Evolutionary conservation across 2,797 vertebrate species (phyloP).

Genomic region (Triplophysa bombifrons): DNA sequence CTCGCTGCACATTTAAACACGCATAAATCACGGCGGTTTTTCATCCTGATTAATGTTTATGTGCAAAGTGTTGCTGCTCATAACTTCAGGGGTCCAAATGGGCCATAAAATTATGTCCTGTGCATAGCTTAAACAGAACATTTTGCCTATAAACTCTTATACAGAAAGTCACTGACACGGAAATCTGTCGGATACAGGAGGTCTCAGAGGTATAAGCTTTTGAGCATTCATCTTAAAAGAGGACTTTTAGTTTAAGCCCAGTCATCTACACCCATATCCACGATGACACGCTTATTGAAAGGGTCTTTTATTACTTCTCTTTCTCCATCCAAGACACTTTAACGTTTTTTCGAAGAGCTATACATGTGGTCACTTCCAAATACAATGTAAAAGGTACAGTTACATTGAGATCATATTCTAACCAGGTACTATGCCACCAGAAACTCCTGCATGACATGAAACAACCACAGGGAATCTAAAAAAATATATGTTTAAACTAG

Average conservation of each 20-base stretch:
- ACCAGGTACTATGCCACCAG: not conserved
- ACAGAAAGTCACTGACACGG: constrained; percentile 25
- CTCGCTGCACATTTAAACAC: constrained; percentile 72
- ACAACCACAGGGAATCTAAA: no score
- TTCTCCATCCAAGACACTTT: not conserved
- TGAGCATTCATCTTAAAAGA: constrained; percentile 12
- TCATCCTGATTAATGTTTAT: constrained; percentile 68
- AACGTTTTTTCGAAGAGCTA: not conserved
- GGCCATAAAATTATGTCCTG: constrained; percentile 67
- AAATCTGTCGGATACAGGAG: constrained; percentile 3
- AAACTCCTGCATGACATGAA: not conserved
- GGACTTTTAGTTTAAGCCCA: constrained; percentile 1
- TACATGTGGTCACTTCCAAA: not conserved
- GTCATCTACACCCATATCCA: not conserved
- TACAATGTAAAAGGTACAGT: not conserved
- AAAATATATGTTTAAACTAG: no score
- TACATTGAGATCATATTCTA: not conserved
- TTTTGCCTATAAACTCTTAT: constrained; percentile 56
- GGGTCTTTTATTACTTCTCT: not conserved
- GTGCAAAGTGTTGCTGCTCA: constrained; percentile 68
- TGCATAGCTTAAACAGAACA: constrained; percentile 58
- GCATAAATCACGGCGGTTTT: constrained; percentile 72
- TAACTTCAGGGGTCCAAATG: constrained; percentile 69
- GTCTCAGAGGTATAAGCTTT: constrained; percentile 8
- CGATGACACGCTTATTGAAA: constrained; percentile 19